phyloP scores from a whole-genome alignment of 2,113 vertebrate genomes.

The Semicossyphus pulcher region DNA sequence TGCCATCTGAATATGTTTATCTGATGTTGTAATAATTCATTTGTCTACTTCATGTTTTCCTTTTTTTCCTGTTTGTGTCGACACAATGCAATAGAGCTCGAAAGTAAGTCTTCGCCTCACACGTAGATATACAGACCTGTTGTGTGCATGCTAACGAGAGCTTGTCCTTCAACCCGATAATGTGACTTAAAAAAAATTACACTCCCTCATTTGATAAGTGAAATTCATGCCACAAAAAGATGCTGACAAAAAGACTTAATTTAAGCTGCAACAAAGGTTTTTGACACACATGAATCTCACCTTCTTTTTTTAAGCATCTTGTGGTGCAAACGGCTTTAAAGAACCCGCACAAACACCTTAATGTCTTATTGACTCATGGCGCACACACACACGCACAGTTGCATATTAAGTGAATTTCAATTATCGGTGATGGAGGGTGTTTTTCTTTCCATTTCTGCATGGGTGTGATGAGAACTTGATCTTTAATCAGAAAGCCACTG shows the following conservation, averaged over 20 bases:
- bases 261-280: conserved; percentile 18
- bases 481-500: conserved; percentile 86
- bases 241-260: conserved; percentile 4
- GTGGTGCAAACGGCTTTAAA: conserved; percentile 29
- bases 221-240: conserved; percentile 88
- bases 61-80: conserved; percentile 93
- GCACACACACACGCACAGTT: conserved; percentile 42
- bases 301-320: conserved; percentile 12
- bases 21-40: conserved; percentile 85
- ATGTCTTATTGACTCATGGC: conserved; percentile 1
- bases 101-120: conserved; percentile 98
- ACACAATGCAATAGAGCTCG: conserved; percentile 99
- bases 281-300: conserved; percentile 21
- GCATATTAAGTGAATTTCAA: conserved; percentile 82
- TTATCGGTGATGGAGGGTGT: conserved; percentile 85
- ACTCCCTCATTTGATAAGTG: conserved; percentile 98
- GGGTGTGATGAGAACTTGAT: conserved; percentile 84
- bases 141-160: conserved; percentile 95
- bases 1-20: conserved; percentile 75
- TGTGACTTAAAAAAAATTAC: conserved; percentile 89
- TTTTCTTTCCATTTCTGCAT: conserved; percentile 86
- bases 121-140: conserved; percentile 83
- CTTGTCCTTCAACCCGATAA: conserved; percentile 90
- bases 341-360: conserved; percentile 15
- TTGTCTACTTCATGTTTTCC: conserved; percentile 86